These are phyloP conservation scores for Nycticebus coucang DNA, from an alignment of 2,113 vertebrate genomes.

Conservation along the genomic window DNA sequence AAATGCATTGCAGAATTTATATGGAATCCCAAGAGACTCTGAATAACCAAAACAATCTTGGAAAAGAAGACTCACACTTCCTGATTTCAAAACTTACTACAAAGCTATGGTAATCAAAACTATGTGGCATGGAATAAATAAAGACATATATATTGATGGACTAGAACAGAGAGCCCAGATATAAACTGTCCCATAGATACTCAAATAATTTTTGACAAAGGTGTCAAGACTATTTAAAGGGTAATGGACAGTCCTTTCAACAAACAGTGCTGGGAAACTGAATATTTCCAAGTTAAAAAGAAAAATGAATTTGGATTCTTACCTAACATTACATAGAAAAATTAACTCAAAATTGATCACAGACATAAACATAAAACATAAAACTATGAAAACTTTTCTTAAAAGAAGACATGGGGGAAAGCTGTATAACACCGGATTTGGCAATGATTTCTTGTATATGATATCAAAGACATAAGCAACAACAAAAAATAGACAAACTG, in stretches of 20 bases:
- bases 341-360: not conserved
- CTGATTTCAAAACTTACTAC: not conserved
- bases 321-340: not conserved
- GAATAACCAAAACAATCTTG: not conserved
- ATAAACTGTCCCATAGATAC: not conserved
- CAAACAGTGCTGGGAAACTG: not conserved
- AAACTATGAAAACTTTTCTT: not conserved
- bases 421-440: not conserved
- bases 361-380: not conserved
- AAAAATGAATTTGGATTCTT: not conserved
- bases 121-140: not conserved
- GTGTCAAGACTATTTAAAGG: not conserved
- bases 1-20: not conserved
- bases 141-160: not conserved
- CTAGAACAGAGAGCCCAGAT: not conserved
- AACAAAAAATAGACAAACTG: not conserved
- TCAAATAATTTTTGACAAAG: not conserved
- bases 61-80: not conserved
- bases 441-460: not conserved
- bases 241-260: not conserved
- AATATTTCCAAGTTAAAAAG: not conserved
- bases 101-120: not conserved
- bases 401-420: not conserved
- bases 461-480: not conserved
- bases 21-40: not conserved